These are phyloP conservation scores for Callocephalon fimbriatum DNA, from an alignment of 2,113 vertebrate genomes.

Conservation along the genomic window DNA sequence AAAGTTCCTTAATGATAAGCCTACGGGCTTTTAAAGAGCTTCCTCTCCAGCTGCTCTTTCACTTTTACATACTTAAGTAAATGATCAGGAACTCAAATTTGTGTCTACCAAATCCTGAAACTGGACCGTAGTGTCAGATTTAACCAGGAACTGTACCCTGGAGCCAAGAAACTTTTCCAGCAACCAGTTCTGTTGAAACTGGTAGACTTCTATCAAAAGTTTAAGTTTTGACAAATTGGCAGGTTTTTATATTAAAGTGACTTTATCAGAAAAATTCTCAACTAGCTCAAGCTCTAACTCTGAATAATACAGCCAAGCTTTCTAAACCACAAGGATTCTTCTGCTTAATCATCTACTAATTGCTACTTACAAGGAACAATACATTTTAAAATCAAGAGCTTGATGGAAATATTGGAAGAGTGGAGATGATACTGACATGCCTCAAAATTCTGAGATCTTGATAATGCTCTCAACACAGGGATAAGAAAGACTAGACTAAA, in stretches of 20 bases:
- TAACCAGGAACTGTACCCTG: neutral
- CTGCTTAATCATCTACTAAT: neutral
- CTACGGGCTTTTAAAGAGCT: neutral
- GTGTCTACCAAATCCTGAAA: neutral
- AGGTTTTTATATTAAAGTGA: neutral
- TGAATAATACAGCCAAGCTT: neutral
- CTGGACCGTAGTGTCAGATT: neutral
- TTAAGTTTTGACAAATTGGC: neutral
- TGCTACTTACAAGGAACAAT: neutral
- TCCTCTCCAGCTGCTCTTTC: neutral
- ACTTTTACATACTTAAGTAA: neutral
- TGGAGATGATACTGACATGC: neutral
- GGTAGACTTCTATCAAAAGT: neutral
- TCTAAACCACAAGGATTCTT: neutral
- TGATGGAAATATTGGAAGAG: neutral
- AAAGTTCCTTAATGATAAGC: neutral
- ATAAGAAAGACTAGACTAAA: neutral
- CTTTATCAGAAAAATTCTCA: neutral
- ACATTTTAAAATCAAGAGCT: neutral
- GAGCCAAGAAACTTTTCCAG: neutral
- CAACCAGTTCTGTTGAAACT: neutral
- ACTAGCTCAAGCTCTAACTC: neutral
- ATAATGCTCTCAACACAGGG: neutral
- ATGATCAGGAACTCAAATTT: neutral
- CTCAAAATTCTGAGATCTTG: neutral